Percentiles rank a stretch among this genome's conserved stretches.
These are phyloP conservation scores for Macrocentrus cingulum DNA, from an alignment of 1,140 invertebrate genomes.

Conservation along the genomic window DNA sequence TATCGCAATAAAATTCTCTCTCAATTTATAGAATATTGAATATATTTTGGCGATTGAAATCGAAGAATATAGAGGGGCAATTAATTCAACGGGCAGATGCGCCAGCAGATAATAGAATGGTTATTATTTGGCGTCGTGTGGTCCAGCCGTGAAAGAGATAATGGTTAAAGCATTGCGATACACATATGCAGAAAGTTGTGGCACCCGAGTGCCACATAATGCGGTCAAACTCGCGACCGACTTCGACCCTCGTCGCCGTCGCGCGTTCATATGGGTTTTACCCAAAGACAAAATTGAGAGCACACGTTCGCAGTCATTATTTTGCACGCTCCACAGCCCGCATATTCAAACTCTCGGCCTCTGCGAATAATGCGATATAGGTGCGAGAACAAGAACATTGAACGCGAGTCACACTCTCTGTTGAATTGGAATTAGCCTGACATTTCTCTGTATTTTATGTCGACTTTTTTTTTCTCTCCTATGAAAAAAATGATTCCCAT, in stretches of 20 bases:
- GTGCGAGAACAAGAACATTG: slow-evolving; percentile 8
- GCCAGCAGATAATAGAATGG: slow-evolving; percentile 10
- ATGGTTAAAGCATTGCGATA: slow-evolving; percentile 22
- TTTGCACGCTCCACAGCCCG: slow-evolving; percentile 18
- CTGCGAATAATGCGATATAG: slow-evolving; percentile 11
- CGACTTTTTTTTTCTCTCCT: not conserved
- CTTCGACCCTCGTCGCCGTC: too few species aligned
- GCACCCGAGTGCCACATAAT: slow-evolving; percentile 19
- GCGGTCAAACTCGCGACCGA: slow-evolving; percentile 18
- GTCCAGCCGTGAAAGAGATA: slow-evolving; percentile 21
- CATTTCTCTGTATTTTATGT: not conserved
- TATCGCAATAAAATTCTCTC: too few species aligned
- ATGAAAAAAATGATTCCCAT: not conserved
- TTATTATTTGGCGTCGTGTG: slow-evolving; percentile 24
- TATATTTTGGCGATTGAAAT: too few species aligned
- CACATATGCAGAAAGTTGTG: slow-evolving; percentile 25
- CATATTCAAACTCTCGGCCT: slow-evolving; percentile 8
- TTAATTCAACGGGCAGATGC: not conserved
- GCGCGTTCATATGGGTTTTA: slow-evolving; percentile 5
- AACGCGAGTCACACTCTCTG: not conserved
- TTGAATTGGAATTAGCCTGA: slow-evolving; percentile 15
- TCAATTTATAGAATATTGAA: too few species aligned
- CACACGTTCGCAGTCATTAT: slow-evolving; percentile 25
- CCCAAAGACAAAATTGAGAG: slow-evolving; percentile 15
- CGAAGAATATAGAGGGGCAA: not conserved